Conservation (phyloP, 1,140 invertebrate species). For the Sesamia nonagrioides region DNA sequence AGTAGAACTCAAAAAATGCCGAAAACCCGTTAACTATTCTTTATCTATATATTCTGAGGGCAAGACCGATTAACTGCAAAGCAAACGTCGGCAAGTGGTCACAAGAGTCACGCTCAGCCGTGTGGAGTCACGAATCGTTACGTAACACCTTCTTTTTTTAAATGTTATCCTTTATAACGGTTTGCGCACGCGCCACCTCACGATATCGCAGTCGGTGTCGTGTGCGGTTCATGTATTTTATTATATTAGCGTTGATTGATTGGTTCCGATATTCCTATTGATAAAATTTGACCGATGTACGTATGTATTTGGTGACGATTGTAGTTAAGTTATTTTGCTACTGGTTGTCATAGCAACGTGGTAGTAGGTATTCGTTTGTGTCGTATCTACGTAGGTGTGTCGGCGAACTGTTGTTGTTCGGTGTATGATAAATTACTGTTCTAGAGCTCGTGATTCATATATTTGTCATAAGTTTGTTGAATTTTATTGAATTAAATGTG, state of each 20-base stretch:
- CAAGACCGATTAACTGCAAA: constrained; percentile 49
- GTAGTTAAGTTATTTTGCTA: background rate
- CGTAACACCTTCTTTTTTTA: constrained; percentile 67
- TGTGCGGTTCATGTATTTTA: constrained; percentile 40
- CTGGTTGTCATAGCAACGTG: too few species aligned
- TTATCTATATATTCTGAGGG: constrained; percentile 45
- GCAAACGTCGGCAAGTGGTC: constrained; percentile 67
- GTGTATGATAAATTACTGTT: constrained; percentile 28
- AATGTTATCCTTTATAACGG: constrained; percentile 62
- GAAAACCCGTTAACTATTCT: constrained; percentile 37
- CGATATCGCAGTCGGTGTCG: constrained; percentile 30
- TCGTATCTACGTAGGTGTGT: background rate
- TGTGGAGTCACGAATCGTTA: constrained; percentile 75
- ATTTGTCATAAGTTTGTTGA: constrained; percentile 30
- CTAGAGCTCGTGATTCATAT: constrained; percentile 21
- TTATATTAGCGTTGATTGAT: constrained; percentile 49
- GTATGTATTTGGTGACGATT: constrained; percentile 10
- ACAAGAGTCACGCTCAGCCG: constrained; percentile 72
- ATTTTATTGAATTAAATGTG: constrained; percentile 22
- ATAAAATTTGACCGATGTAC: constrained; percentile 47
- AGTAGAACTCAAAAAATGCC: constrained; percentile 29
- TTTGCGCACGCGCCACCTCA: constrained; percentile 39
- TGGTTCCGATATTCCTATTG: constrained; percentile 37
- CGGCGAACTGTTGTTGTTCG: constrained; percentile 12
- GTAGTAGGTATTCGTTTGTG: background rate